These are phyloP conservation scores for Ceratotherium simum DNA, from an alignment of 2,113 vertebrate species.

Conservation along the genomic window DNA sequence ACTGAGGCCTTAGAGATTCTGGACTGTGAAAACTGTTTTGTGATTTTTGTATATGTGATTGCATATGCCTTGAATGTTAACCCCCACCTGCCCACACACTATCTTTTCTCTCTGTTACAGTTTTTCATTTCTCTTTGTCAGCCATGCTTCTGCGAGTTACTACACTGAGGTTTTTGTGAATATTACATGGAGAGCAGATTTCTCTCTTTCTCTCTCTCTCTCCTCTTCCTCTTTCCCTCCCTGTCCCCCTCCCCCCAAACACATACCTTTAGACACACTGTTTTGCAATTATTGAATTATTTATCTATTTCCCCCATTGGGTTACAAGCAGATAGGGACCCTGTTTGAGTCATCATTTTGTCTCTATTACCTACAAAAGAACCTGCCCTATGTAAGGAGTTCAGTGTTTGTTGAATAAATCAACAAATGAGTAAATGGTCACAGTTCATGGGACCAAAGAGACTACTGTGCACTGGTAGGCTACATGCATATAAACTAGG, in stretches of 20 bases:
- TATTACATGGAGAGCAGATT: neutral
- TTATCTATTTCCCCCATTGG: neutral
- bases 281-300: neutral
- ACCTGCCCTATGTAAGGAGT: neutral
- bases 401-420: neutral
- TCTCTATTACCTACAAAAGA: neutral
- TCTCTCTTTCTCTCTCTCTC: neutral
- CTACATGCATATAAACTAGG: neutral
- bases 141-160: neutral
- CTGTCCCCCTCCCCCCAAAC: rapidly evolving
- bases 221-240: too few relatives aligned
- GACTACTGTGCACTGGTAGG: neutral
- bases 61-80: neutral
- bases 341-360: neutral
- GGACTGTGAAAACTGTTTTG: neutral
- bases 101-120: neutral
- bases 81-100: neutral
- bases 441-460: neutral
- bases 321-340: neutral
- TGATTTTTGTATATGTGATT: neutral
- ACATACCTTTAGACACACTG: neutral
- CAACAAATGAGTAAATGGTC: neutral
- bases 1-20: neutral
- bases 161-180: neutral
- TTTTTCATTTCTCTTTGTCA: neutral